A percentile compares a stretch with the other conserved stretches of the same genome.
Conservation (phyloP, 2,888 invertebrate species). For the Abscondita cerata region DNA sequence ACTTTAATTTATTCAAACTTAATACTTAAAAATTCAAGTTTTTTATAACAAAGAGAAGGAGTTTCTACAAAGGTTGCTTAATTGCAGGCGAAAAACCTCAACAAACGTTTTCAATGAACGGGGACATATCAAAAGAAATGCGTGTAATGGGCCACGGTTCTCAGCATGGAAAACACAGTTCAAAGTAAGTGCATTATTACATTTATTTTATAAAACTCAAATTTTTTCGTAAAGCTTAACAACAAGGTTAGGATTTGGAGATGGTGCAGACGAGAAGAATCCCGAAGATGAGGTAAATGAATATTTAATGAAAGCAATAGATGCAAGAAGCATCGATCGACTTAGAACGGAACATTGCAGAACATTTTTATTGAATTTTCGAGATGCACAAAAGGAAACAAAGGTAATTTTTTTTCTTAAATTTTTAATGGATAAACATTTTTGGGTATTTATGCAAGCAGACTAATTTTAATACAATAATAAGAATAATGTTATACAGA, state of each 20-base stretch:
- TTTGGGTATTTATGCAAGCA: not conserved
- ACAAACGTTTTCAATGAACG: slow-evolving; percentile 70
- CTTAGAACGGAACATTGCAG: slow-evolving; percentile 89
- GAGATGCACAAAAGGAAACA: slow-evolving; percentile 77
- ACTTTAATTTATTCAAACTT: too few species aligned
- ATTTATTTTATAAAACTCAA: slow-evolving; percentile 30
- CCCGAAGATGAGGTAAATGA: slow-evolving; percentile 96
- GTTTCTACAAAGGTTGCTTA: not conserved
- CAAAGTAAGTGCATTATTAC: slow-evolving; percentile 61
- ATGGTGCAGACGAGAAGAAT: slow-evolving; percentile 74
- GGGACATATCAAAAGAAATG: slow-evolving; percentile 86
- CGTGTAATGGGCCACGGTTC: slow-evolving; percentile 91
- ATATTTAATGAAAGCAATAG: slow-evolving; percentile 94
- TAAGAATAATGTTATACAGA: too few species aligned
- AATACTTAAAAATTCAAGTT: too few species aligned
- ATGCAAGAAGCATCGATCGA: slow-evolving; percentile 91
- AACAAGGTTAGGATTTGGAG: slow-evolving; percentile 75
- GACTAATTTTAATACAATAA: too few species aligned
- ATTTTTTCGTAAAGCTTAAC: slow-evolving; percentile 31
- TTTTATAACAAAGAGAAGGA: too few species aligned
- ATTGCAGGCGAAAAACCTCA: slow-evolving; percentile 69
- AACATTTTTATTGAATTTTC: slow-evolving; percentile 84
- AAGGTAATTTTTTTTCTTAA: slow-evolving; percentile 65
- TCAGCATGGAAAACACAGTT: slow-evolving; percentile 71
- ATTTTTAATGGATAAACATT: not conserved